A percentile compares a stretch with the other conserved stretches of the same genome.
phyloP scores from a whole-genome alignment of 2,888 invertebrate species.

The Nephrotoma appendiculata region DNA sequence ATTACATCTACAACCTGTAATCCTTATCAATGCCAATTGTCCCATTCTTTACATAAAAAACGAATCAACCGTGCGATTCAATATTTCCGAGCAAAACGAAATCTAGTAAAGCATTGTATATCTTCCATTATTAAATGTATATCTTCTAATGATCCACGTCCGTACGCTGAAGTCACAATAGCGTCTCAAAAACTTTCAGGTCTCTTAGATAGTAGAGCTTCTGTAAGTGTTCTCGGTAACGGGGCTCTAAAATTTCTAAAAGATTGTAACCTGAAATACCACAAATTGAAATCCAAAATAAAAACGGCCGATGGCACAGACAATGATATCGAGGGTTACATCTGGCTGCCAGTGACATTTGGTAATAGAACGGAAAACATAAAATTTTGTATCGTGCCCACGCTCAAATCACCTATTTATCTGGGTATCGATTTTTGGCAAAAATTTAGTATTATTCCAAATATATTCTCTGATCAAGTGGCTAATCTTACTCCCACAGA shows the following conservation, averaged over 20 bases:
- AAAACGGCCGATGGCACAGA: not conserved
- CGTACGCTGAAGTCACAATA: not conserved
- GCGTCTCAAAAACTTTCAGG: not conserved
- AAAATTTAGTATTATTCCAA: no score
- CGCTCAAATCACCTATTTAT: no score
- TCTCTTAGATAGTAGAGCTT: no score
- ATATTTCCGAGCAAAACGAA: not conserved
- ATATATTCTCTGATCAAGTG: no score
- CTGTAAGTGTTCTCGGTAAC: no score
- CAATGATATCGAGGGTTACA: not conserved
- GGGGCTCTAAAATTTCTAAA: not conserved
- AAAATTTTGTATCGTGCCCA: not conserved
- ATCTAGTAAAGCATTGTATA: not conserved
- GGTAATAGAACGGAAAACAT: not conserved
- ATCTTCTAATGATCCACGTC: not conserved
- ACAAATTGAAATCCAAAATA: not conserved
- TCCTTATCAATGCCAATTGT: no score
- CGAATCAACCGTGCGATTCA: not conserved
- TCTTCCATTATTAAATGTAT: no score
- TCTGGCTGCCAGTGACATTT: not conserved
- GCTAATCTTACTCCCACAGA: no score
- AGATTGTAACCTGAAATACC: not conserved
- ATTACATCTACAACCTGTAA: no score
- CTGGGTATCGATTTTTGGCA: no score
- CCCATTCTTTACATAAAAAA: no score